Base-by-base conservation (phyloP, 2,113 vertebrate species). In the Recurvirostra avosetta region DNA sequence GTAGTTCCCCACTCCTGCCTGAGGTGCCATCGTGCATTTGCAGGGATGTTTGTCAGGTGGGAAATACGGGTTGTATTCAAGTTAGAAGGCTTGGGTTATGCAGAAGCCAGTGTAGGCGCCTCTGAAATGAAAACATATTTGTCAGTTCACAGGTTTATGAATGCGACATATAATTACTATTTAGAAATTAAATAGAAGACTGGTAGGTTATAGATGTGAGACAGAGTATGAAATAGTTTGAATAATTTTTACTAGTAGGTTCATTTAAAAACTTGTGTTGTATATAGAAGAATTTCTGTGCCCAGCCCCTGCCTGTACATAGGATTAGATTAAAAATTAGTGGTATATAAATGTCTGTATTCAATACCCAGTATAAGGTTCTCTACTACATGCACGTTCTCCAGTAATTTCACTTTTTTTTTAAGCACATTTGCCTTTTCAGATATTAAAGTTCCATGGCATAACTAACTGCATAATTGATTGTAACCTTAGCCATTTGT, bases 1-100 rank as follows among this genome's bases (percentile, higher is more conserved):
- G 22, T 36, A 23, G 7, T 25, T 81, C 70, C 11, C 66, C 21
- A 6, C 36, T 76, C 49, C n/a, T 58, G 84, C 47, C 11, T 40
- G 50, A 58, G 47, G 27, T 1, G 1, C 52, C 9, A 40, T 4
- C 2, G 2, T 34, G 29, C 12, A 2, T 63, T 9, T 19, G 15
- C 36, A 50, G 22, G 61, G 25, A 3, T 30, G 5, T 83, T 63
- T 52, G 10, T 79, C 36, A 23, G 56, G 65, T 59, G 38, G 49
- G 59, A 72, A 63, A 23, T 36, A 26, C 0, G 1, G 65, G 9
- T 34, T 82, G 20, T 7, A 6, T 23, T 53, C 23, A n/a, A 47
- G 23, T 29, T 81, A 38, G 53, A 72, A 17, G 41, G 13, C 6
- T 32, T 27, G 19, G 8, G 6, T 38, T 30, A 16, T 74, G 29